phyloP scores from a whole-genome alignment of 2,888 invertebrate genomes.

The Cheilosia grossa region DNA sequence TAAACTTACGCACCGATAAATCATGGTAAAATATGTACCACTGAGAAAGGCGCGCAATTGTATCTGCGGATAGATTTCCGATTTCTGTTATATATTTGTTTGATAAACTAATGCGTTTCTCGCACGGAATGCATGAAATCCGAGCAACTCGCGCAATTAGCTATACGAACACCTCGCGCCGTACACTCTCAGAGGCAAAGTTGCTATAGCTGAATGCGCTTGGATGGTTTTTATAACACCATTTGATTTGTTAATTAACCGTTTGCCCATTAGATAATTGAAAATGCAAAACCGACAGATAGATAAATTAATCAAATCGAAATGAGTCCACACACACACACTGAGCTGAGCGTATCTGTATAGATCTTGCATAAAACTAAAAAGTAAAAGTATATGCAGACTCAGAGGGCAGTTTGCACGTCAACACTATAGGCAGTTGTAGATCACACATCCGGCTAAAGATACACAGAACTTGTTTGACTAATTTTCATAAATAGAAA shows the following conservation, averaged over 20 bases:
- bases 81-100: constrained; percentile 17
- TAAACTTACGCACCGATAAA: constrained; percentile 50
- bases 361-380: background rate
- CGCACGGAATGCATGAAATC: constrained; percentile 57
- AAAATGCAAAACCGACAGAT: constrained; percentile 52
- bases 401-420: constrained; percentile 39
- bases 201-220: constrained; percentile 28
- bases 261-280: constrained; percentile 68
- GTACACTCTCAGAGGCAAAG: background rate
- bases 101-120: constrained; percentile 54
- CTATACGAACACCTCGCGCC: background rate
- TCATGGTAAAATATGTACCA: constrained; percentile 8
- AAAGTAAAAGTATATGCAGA: constrained; percentile 66
- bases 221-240: constrained; percentile 64
- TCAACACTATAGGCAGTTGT: constrained; percentile 30
- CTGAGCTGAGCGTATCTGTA: background rate
- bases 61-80: constrained; percentile 54
- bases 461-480: constrained; percentile 8
- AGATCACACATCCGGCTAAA: too few species aligned
- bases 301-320: constrained; percentile 38
- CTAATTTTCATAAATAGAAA: constrained; percentile 17
- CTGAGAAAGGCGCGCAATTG: background rate
- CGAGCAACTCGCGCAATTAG: constrained; percentile 31
- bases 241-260: constrained; percentile 64
- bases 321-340: constrained; percentile 16